phyloP scores from a whole-genome alignment of 2,113 vertebrate genomes.

The Marmota monax region DNA sequence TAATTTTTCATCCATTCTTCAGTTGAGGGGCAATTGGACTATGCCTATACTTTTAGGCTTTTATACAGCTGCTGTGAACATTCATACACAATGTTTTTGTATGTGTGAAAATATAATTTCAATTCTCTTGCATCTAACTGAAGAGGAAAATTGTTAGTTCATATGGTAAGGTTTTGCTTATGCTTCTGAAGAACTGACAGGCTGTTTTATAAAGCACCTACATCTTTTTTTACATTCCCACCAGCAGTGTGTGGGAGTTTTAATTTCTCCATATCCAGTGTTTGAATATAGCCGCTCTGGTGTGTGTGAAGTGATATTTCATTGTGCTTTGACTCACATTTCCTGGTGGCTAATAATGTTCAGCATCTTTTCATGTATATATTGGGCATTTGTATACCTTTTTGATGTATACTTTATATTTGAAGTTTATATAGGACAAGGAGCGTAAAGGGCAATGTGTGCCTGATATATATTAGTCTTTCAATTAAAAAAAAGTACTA shows the following conservation, averaged over 20 bases:
- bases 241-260: neutral
- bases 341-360: neutral
- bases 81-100: neutral
- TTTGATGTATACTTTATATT: neutral
- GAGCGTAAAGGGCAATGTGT: neutral
- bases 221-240: neutral
- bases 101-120: neutral
- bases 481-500: neutral
- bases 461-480: neutral
- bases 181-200: neutral
- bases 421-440: neutral
- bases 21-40: neutral
- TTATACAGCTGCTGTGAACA: neutral
- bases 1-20: neutral
- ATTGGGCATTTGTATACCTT: neutral
- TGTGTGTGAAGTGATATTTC: neutral
- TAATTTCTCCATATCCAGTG: neutral
- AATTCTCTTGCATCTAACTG: neutral
- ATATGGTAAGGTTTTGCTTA: neutral
- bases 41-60: neutral
- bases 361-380: neutral
- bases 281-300: neutral
- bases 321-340: neutral
- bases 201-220: neutral
- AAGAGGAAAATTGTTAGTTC: neutral